phyloP scores from a whole-genome alignment of 2,113 vertebrate genomes.

The Ictalurus punctatus region DNA sequence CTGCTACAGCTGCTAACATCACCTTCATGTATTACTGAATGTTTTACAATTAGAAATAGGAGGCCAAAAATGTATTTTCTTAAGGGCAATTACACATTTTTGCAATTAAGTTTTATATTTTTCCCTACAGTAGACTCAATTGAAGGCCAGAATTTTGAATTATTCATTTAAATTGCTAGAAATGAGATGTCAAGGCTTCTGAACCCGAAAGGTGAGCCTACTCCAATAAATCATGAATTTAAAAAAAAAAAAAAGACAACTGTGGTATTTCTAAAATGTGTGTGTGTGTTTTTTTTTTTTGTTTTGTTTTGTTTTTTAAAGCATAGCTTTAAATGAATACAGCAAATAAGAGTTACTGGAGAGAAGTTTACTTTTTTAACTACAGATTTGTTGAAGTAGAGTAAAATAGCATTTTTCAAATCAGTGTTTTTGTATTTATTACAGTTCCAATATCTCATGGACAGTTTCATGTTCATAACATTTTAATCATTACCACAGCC shows the following conservation, averaged over 20 bases:
- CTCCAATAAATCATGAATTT: constrained; percentile 22
- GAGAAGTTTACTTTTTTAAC: background rate
- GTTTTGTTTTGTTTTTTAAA: background rate
- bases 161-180: constrained; percentile 4
- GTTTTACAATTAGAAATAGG: background rate
- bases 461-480: background rate
- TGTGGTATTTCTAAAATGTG: background rate
- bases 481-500: background rate
- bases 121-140: background rate
- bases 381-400: background rate
- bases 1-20: constrained; percentile 4
- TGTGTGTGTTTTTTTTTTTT: background rate
- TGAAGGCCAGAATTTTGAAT: background rate
- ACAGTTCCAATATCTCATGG: background rate
- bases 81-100: constrained; percentile 2
- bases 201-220: constrained; percentile 36
- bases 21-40: background rate
- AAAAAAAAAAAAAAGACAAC: background rate
- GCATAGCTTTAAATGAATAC: background rate
- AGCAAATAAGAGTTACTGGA: background rate
- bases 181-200: constrained; percentile 28
- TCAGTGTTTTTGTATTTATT: background rate
- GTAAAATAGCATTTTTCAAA: background rate
- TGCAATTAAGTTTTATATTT: constrained; percentile 26
- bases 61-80: constrained; percentile 20